Conservation (phyloP, 2,113 vertebrate genomes). For the Caretta caretta region DNA sequence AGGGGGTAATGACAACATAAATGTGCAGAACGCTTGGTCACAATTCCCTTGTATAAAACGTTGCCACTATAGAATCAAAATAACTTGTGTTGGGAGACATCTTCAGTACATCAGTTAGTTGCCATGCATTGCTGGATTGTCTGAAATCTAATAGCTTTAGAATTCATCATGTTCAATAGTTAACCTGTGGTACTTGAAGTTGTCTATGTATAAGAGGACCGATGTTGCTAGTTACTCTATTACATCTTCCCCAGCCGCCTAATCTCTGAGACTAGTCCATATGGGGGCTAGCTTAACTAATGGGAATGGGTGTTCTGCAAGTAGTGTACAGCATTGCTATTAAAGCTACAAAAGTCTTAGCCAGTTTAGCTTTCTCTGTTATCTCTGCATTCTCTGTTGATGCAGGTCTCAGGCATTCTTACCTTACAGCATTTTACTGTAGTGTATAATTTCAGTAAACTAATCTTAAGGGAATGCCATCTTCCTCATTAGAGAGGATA, state of each 20-base stretch:
- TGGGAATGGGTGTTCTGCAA: background rate
- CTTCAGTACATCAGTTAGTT: background rate
- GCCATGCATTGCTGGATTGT: background rate
- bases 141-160: background rate
- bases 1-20: background rate
- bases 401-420: background rate
- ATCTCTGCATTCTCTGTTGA: conserved; percentile 29
- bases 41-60: background rate
- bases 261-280: background rate
- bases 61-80: background rate
- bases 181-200: background rate
- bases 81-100: background rate
- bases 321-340: background rate
- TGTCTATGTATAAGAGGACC: background rate
- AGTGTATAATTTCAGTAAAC: background rate
- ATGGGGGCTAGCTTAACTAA: background rate
- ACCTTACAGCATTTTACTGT: conserved; percentile 19
- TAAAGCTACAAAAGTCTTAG: background rate
- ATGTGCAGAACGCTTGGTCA: rapidly evolving
- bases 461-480: background rate
- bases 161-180: background rate
- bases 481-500: background rate
- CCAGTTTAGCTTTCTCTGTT: conserved; percentile 37
- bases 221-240: background rate
- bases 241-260: background rate